A percentile compares a stretch with the other conserved stretches of the same genome.
phyloP scores from a whole-genome alignment of 1,140 invertebrate genomes.

The Eurosta solidaginis region DNA sequence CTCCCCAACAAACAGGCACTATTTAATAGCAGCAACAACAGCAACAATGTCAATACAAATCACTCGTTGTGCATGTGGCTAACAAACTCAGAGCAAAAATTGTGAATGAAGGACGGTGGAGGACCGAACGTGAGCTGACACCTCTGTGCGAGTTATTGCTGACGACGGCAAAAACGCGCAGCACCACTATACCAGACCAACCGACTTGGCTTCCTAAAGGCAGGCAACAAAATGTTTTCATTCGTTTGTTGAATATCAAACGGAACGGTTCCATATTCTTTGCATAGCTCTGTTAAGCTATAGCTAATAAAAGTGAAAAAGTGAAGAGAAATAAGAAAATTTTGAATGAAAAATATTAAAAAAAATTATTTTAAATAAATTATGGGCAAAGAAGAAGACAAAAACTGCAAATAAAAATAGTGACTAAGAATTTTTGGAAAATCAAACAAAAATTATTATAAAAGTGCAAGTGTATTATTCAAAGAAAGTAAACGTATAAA shows the following conservation, averaged over 20 bases:
- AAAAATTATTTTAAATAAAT: slow-evolving; percentile 33
- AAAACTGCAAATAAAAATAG: slow-evolving; percentile 30
- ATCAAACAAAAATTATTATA: not conserved
- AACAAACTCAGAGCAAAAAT: not conserved
- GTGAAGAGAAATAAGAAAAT: slow-evolving; percentile 33
- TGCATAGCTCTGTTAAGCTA: slow-evolving; percentile 2
- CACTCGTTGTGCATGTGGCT: not conserved
- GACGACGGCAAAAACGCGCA: not conserved
- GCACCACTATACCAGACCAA: not conserved
- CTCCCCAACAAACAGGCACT: not conserved
- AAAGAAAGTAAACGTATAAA: too few relatives aligned
- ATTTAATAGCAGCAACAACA: not conserved
- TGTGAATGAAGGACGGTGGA: too few relatives aligned
- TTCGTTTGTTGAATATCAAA: slow-evolving; percentile 59
- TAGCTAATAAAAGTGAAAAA: slow-evolving; percentile 8
- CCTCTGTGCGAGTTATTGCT: not conserved
- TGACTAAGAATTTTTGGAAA: slow-evolving; percentile 33
- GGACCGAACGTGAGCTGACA: not conserved
- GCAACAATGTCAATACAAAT: not conserved
- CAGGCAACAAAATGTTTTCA: slow-evolving; percentile 42
- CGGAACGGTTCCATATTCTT: slow-evolving; percentile 46
- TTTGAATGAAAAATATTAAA: slow-evolving; percentile 39
- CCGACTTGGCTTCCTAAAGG: slow-evolving; percentile 29
- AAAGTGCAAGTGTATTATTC: slow-evolving; percentile 17
- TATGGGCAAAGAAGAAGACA: slow-evolving; percentile 5